Evolutionary conservation across 2,888 invertebrate genomes (phyloP), one percentile per base, ranked within the genome.

Genomic region (Aelia acuminata): DNA sequence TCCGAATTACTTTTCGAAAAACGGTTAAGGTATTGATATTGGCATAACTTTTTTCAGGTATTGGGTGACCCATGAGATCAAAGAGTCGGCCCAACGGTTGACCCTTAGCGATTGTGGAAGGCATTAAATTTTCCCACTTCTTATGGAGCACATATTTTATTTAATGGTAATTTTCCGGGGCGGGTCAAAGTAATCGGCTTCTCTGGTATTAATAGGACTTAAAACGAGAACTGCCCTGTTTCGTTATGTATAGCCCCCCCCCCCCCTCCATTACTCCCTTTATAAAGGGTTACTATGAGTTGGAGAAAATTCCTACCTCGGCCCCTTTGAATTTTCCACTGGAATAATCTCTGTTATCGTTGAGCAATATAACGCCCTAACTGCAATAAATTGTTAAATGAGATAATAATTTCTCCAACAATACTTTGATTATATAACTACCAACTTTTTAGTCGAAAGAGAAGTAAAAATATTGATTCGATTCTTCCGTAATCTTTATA

Each of bases 151-250:
- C 80, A 80, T 80, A 80, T 80, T 80, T 80, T 80, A 80, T 80
- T 80, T 80, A 80, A 80, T 80, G 80, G 80, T 47, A 80, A 80
- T 80, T 80, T 80, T 20, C 80, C 11, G 10, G 43, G n/a, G 22
- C 1, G 22, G 80, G 39, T 15, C 43, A 18, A 1, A 47, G 80
- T 80, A 80, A 80, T 80, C 80, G 80, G 80, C 80, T 80, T 80
- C 80, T 80, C 80, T 47, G n/a, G 80, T 80, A 80, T 80, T 80
- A 80, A 80, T 80, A 47, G 80, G 43, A n/a, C 80, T n/a, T 80
- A 43, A 43, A 80, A 47, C 80, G 43, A 47, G 80, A 47, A 47
- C 22, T n/a, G n/a, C 43, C 43, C 80, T 47, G 80, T 80, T 80
- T n/a, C 43, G 80, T 80, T 80, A 80, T 80, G 80, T 80, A 80